Evolutionary conservation across 2,113 vertebrate species (phyloP), one percentile per base, ranked within the genome.

Genomic region (Vidua chalybeata): DNA sequence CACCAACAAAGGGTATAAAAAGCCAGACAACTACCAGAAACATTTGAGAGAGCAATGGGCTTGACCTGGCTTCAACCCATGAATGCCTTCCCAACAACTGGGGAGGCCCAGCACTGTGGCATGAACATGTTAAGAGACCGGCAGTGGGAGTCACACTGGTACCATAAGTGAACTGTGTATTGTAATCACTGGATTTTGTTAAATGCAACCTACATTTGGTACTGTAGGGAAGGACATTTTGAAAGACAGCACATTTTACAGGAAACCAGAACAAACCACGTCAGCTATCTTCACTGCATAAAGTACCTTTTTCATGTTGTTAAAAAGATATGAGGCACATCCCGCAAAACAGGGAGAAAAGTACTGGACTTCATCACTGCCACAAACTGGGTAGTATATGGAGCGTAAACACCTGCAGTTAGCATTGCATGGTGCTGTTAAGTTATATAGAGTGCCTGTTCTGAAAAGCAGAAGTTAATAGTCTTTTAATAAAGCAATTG

Each of bases 331-430:
- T 15, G 96, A 93, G 51, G 87, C 22, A 76, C 98, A 98, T 56
- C 98, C 98, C 35, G 98, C 98, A 37, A 97, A 98, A 96, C 98
- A 98, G 24, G 98, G 97, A 91, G 98, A 98, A 93, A 98, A 98
- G 94, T 98, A 98, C 43, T 98, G 98, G 37, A 98, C 84, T 87
- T 96, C 84, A 90, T 98, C 96, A 67, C 69, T 94, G 91, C 98
- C 98, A 95, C 98, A 98, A 59, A 98, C 41, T 12, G 98, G 98
- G 79, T 98, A 97, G 94, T 98, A 98, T 35, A 96, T 52, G 15
- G 97, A 98, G 11, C n/a, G 95, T 28, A 94, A 80, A 84, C 98
- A 98, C 22, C 64, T 86, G 45, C 98, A 98, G 61, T 98, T 75
- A 41, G 85, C 86, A 52, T 98, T 98, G 77, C 98, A 98, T 11